A percentile compares a stretch with the other conserved stretches of the same genome.
phyloP scores from a whole-genome alignment of 2,888 invertebrate species.

The Heteropelma amictum region DNA sequence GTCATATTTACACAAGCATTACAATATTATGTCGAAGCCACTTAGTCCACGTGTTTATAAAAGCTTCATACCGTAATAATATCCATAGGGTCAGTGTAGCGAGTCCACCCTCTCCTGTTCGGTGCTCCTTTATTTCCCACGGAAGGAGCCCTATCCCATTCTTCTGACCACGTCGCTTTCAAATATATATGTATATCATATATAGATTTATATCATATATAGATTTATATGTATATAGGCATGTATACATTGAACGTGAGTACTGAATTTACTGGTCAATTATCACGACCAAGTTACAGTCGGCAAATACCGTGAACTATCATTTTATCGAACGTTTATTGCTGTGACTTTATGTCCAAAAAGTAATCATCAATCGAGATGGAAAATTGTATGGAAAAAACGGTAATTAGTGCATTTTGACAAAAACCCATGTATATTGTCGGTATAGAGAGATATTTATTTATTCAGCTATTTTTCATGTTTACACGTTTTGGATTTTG shows the following conservation, averaged over 20 bases:
- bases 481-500: too few species aligned
- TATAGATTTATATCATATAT: background rate
- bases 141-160: constrained; percentile 33
- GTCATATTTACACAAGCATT: constrained; percentile 26
- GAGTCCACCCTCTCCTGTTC: constrained; percentile 38
- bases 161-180: constrained; percentile 19
- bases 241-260: background rate
- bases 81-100: constrained; percentile 43
- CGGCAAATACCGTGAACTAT: constrained; percentile 30
- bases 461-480: too few species aligned
- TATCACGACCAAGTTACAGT: constrained; percentile 52
- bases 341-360: constrained; percentile 20
- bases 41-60: constrained; percentile 51
- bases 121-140: constrained; percentile 51
- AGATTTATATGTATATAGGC: background rate
- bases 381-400: background rate
- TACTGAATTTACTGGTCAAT: constrained; percentile 46
- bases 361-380: background rate
- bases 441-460: too few species aligned
- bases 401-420: too few species aligned
- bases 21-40: constrained; percentile 48
- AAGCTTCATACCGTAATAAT: constrained; percentile 26
- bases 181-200: background rate
- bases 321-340: constrained; percentile 46
- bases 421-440: too few species aligned